These are phyloP conservation scores for Ptilorrhoa leucosticta DNA, from an alignment of 2,113 vertebrate species.

Conservation along the genomic window DNA sequence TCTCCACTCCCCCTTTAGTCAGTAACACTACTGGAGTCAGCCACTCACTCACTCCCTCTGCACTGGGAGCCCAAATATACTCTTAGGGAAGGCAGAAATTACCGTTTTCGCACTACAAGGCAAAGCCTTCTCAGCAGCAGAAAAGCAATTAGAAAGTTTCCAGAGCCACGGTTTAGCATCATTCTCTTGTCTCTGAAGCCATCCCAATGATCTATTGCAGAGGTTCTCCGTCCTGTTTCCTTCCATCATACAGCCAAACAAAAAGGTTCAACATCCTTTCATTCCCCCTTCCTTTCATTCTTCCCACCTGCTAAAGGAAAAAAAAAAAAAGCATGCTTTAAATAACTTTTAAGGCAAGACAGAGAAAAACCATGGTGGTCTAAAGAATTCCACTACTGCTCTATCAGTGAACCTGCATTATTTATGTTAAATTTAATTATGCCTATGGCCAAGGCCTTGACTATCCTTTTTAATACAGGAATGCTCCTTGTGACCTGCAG, in stretches of 20 bases:
- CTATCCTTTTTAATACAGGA: background rate
- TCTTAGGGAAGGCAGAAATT: background rate
- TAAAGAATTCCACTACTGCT: background rate
- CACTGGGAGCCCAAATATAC: fast-evolving
- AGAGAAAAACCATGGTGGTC: fast-evolving
- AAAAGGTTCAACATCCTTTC: conserved; percentile 82
- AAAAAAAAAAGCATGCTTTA: background rate
- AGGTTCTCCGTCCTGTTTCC: conserved; percentile 80
- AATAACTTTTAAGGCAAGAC: background rate
- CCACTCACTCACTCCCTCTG: fast-evolving
- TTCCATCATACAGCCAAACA: conserved; percentile 87
- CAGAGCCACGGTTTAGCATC: conserved; percentile 86
- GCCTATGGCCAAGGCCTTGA: background rate
- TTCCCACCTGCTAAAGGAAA: conserved; percentile 67
- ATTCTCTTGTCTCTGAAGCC: conserved; percentile 80
- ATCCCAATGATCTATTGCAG: conserved; percentile 78
- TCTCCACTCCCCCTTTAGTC: background rate
- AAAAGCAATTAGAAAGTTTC: conserved; percentile 92
- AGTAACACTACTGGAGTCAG: background rate
- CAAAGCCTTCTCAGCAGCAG: conserved; percentile 77
- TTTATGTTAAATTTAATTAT: background rate
- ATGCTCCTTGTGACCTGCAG: background rate
- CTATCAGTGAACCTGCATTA: background rate
- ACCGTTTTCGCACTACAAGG: conserved; percentile 78
- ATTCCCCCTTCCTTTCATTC: conserved; percentile 84